Conservation (phyloP, 2,888 invertebrate species). For the Chymomyza procnemis region DNA sequence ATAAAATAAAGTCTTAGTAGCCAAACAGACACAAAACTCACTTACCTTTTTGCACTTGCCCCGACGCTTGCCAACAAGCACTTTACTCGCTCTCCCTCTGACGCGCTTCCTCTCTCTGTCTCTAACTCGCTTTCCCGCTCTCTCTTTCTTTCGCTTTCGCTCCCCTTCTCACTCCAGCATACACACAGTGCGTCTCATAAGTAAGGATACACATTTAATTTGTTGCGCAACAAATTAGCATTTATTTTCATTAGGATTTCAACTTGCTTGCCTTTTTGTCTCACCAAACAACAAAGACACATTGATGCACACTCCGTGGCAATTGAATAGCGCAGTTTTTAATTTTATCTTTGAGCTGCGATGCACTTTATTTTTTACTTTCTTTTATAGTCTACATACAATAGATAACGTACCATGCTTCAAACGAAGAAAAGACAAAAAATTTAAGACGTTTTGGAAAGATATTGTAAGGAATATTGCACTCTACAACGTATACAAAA, state of each 20-base stretch:
- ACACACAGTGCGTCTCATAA: constrained; percentile 20
- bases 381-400: too few relatives aligned
- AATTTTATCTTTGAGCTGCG: too few relatives aligned
- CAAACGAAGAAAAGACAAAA: too few relatives aligned
- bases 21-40: constrained; percentile 2
- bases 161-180: neutral
- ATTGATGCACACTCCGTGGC: neutral
- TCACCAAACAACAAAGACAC: neutral
- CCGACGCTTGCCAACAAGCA: neutral
- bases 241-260: constrained; percentile 73
- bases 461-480: too few relatives aligned
- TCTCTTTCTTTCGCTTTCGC: too few relatives aligned
- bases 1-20: constrained; percentile 66
- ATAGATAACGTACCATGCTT: too few relatives aligned
- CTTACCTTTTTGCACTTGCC: constrained; percentile 1
- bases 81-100: neutral
- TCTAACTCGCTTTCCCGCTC: too few relatives aligned
- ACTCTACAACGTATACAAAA: too few relatives aligned
- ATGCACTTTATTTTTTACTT: too few relatives aligned
- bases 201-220: constrained; percentile 68
- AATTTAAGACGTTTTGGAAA: too few relatives aligned
- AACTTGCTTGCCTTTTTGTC: constrained; percentile 31
- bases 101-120: too few relatives aligned
- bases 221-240: constrained; percentile 78
- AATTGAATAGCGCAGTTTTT: too few relatives aligned